phyloP scores from a whole-genome alignment of 92 coral and sea anemone species.

The Umimayanthus kanabou region DNA sequence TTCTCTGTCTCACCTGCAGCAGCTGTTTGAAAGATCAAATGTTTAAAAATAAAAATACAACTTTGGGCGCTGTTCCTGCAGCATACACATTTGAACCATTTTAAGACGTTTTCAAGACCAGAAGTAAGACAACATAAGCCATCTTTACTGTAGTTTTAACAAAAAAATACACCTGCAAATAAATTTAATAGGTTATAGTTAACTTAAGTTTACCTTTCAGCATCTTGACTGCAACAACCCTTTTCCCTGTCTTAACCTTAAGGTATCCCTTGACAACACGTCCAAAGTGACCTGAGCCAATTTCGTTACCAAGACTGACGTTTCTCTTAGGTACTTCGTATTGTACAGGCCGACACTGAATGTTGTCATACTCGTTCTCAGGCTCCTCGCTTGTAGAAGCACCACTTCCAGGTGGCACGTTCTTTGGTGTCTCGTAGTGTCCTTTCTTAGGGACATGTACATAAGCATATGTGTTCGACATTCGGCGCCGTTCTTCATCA shows the following conservation, averaged over 20 bases:
- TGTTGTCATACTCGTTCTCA: slow-evolving; percentile 59
- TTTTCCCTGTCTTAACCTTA: slow-evolving; percentile 62
- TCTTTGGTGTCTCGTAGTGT: slow-evolving; percentile 31
- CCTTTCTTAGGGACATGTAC: slow-evolving; percentile 27
- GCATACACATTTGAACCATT: no score
- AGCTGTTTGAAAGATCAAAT: slow-evolving; percentile 48
- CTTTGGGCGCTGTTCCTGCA: background rate
- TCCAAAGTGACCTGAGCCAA: slow-evolving; percentile 94
- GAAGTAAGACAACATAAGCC: no score
- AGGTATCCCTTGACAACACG: slow-evolving; percentile 78
- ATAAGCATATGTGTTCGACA: slow-evolving; percentile 11
- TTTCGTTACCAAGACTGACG: slow-evolving; percentile 61
- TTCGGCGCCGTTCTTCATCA: background rate
- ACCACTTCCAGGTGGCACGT: background rate
- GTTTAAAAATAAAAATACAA: background rate
- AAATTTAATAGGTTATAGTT: no score
- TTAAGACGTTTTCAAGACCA: no score
- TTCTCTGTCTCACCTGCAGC: slow-evolving; percentile 65
- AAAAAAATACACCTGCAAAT: background rate
- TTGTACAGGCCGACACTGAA: slow-evolving; percentile 49
- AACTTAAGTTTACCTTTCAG: slow-evolving; percentile 61
- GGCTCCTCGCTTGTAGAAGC: slow-evolving; percentile 23
- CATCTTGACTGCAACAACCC: slow-evolving; percentile 92
- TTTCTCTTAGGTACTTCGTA: slow-evolving; percentile 90
- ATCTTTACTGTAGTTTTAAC: no score